phyloP scores from a whole-genome alignment of 2,888 invertebrate species.

The Cheilosia scutellata region DNA sequence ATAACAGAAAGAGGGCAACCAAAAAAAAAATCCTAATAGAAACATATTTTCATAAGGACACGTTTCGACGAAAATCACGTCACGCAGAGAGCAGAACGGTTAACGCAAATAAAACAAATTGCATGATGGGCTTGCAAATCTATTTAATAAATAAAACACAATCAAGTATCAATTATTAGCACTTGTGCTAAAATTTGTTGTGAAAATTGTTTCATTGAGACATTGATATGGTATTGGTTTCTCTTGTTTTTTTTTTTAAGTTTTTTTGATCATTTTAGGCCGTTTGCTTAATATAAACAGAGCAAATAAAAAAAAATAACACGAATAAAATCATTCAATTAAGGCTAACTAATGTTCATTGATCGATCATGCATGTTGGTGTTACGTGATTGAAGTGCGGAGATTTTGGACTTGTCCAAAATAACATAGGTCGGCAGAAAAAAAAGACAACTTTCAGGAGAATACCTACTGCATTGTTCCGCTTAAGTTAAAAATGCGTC shows the following conservation, averaged over 20 bases:
- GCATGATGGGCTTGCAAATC: conserved; percentile 1
- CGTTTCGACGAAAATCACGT: background rate
- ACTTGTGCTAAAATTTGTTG: conserved; percentile 26
- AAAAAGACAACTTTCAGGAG: too few relatives aligned
- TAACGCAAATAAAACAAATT: conserved; percentile 25
- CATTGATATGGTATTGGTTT: background rate
- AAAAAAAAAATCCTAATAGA: background rate
- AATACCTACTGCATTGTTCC: too few relatives aligned
- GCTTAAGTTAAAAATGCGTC: too few relatives aligned
- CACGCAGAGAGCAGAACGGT: background rate
- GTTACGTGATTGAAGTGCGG: conserved; percentile 7
- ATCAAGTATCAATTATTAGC: conserved; percentile 45
- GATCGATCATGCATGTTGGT: conserved; percentile 16
- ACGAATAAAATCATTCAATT: conserved; percentile 23
- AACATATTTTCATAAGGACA: background rate
- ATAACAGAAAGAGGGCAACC: too few relatives aligned
- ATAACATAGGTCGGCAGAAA: background rate
- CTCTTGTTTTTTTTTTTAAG: background rate
- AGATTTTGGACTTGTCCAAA: background rate
- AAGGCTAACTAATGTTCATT: conserved; percentile 17
- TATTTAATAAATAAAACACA: conserved; percentile 20
- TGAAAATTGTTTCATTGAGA: conserved; percentile 7
- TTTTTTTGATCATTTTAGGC: conserved; percentile 25
- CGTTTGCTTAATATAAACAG: conserved; percentile 6
- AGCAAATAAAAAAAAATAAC: background rate